A percentile compares a stretch with the other conserved stretches of the same genome.
These are phyloP conservation scores for Whitmania pigra DNA, from an alignment of 1,140 invertebrate genomes.

Conservation along the genomic window DNA sequence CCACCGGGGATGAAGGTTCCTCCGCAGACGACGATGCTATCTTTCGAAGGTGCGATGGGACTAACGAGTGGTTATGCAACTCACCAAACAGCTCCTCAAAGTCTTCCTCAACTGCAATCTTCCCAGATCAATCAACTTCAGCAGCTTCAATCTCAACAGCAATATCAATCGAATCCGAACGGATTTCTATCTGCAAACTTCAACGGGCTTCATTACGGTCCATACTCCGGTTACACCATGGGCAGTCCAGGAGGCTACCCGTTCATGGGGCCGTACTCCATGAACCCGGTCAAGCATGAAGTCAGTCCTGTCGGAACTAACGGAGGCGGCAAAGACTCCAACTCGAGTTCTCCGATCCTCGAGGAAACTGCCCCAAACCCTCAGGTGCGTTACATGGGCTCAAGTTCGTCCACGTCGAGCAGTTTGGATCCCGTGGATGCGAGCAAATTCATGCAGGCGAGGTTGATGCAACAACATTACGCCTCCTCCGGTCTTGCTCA, in stretches of 20 bases:
- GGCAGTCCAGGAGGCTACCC: neutral
- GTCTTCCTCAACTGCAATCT: no score
- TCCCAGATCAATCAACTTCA: neutral
- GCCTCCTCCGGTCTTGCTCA: neutral
- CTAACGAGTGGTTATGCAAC: neutral
- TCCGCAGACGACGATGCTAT: neutral
- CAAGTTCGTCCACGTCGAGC: neutral
- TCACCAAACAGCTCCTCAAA: neutral
- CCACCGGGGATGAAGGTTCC: slow-evolving; percentile 10
- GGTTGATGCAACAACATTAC: slow-evolving; percentile 1
- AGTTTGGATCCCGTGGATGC: neutral
- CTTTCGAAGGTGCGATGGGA: neutral
- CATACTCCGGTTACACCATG: slow-evolving; percentile 9
- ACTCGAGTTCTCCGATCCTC: neutral
- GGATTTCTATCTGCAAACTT: slow-evolving; percentile 9
- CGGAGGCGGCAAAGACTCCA: slow-evolving; percentile 2
- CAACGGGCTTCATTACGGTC: neutral
- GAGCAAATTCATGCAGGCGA: neutral
- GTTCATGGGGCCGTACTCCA: neutral
- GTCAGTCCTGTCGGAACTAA: neutral
- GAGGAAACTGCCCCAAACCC: neutral
- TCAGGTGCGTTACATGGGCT: neutral
- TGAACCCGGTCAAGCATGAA: slow-evolving; percentile 1
- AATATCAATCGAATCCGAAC: slow-evolving; percentile 4
- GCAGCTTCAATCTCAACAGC: slow-evolving; percentile 1